These are phyloP conservation scores for Petrocephalus schoutedeni DNA, from an alignment of 2,797 vertebrate genomes.

Conservation along the genomic window DNA sequence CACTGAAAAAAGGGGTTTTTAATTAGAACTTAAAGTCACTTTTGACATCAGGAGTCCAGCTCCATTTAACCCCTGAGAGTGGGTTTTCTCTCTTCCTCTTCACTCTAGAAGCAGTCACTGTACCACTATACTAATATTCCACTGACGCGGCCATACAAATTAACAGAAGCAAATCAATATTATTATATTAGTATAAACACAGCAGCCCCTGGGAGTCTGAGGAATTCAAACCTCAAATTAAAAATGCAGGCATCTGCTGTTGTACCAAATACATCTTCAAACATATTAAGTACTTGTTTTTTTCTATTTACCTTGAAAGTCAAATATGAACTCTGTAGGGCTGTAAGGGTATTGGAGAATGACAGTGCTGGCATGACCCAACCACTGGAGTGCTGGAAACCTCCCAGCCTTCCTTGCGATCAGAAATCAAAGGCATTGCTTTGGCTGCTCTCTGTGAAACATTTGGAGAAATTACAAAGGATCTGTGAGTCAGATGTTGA, in stretches of 20 bases:
- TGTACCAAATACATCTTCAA: neutral
- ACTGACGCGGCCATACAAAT: neutral
- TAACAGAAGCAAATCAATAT: neutral
- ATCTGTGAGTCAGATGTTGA: slow-evolving; percentile 7
- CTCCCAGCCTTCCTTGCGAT: neutral
- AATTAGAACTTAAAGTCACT: neutral
- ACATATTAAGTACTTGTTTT: neutral
- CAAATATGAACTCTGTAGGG: neutral
- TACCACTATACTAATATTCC: neutral
- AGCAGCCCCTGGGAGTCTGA: neutral
- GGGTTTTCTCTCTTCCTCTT: neutral
- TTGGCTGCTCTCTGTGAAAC: neutral
- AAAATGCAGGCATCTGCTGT: neutral
- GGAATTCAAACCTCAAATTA: neutral
- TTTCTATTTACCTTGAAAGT: neutral
- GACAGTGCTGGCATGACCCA: neutral
- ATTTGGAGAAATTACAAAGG: neutral
- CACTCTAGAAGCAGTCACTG: neutral
- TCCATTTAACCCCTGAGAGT: neutral
- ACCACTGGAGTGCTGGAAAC: neutral
- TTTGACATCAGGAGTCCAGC: neutral
- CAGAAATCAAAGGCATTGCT: neutral
- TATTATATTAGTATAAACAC: neutral
- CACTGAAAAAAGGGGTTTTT: neutral
- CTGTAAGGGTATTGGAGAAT: neutral